These are phyloP conservation scores for Apodemia mormo DNA, from an alignment of 2,888 invertebrate genomes.

Conservation along the genomic window DNA sequence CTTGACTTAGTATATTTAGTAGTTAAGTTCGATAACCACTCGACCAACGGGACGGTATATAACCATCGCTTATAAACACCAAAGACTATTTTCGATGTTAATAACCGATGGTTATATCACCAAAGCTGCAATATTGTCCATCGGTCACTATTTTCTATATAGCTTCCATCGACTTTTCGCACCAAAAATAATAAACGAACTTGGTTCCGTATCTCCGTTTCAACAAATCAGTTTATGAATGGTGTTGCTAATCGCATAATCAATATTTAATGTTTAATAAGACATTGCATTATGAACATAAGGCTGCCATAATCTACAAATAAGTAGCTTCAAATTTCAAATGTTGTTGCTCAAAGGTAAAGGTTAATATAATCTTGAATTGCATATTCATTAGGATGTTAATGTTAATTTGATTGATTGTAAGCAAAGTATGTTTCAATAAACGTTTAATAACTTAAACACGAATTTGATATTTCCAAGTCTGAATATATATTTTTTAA, in stretches of 20 bases:
- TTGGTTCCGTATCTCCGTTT: no score
- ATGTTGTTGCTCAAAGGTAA: conserved; percentile 1
- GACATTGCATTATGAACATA: not conserved
- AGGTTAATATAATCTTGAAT: conserved; percentile 8
- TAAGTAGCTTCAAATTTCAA: not conserved
- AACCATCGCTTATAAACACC: no score
- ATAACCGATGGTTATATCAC: no score
- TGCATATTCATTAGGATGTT: conserved; percentile 1
- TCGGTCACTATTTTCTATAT: no score
- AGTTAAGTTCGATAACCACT: no score
- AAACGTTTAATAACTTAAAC: not conserved
- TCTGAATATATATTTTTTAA: not conserved
- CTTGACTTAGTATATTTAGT: no score
- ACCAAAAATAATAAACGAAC: no score
- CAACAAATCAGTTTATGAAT: no score
- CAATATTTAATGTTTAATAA: not conserved
- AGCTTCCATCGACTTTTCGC: no score
- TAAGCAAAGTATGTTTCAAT: not conserved
- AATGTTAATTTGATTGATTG: conserved; percentile 7
- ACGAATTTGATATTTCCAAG: not conserved
- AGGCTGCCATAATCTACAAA: not conserved
- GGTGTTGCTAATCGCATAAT: not conserved
- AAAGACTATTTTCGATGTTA: no score
- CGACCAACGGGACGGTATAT: no score
- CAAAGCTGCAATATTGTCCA: no score